Percentiles rank a stretch among this genome's conserved stretches.
These are phyloP conservation scores for Spea hammondii DNA, from an alignment of 2,797 vertebrate genomes.

Conservation along the genomic window DNA sequence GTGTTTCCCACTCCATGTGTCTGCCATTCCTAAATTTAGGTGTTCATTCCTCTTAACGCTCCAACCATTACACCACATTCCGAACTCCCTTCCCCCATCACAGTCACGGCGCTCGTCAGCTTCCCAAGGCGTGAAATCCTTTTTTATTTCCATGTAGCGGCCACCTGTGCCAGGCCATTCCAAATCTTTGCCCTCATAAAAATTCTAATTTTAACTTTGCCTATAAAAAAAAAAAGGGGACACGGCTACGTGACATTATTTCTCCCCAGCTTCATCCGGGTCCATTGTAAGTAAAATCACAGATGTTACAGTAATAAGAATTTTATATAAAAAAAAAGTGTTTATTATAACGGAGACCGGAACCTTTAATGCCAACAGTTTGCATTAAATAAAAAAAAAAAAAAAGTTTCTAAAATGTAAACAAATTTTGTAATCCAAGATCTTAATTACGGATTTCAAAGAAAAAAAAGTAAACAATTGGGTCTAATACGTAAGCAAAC, in stretches of 20 bases:
- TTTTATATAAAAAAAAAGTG: constrained; percentile 16
- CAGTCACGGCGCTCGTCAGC: constrained; percentile 23
- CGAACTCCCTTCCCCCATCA: constrained; percentile 20
- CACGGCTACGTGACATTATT: constrained; percentile 21
- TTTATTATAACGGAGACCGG: constrained; percentile 9
- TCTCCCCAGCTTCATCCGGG: constrained; percentile 6
- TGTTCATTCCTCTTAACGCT: constrained; percentile 1
- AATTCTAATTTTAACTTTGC: constrained; percentile 40
- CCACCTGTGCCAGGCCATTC: constrained; percentile 47
- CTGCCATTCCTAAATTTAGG: constrained; percentile 8
- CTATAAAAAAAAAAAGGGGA: background rate
- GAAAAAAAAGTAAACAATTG: no score
- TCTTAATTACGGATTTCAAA: no score
- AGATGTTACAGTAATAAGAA: constrained; percentile 26
- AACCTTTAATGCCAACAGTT: background rate
- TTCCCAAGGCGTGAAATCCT: constrained; percentile 48
- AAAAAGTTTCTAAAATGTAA: no score
- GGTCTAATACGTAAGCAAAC: no score
- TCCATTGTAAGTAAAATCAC: constrained; percentile 23
- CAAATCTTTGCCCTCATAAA: constrained; percentile 25
- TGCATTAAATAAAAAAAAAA: no score
- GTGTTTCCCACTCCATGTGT: constrained; percentile 11
- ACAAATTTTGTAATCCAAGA: no score
- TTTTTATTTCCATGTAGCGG: constrained; percentile 26
- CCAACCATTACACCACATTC: constrained; percentile 17